Base-by-base conservation (phyloP, 2,888 invertebrate genomes). In the Bellardia pandia region DNA sequence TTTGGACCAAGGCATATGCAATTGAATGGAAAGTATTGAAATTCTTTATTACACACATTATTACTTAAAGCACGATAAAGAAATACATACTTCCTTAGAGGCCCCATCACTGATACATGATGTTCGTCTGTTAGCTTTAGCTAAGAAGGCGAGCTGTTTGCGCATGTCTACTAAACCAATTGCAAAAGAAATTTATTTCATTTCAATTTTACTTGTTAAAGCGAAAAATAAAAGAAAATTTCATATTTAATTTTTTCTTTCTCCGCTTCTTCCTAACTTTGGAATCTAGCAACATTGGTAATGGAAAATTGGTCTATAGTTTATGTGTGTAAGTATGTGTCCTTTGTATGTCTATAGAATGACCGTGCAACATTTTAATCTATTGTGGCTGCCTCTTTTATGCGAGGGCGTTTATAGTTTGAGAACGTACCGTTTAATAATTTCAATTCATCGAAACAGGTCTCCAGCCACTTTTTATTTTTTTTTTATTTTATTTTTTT, bases 161-260 rank as follows among this genome's bases (percentile, higher is more conserved):
- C 81, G 81, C 87, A 82, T 78, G 85, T 77, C 85, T 85, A 64
- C 64, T 33, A 74, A 78, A 56, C 64, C 87, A 85, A 82, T 87
- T 78, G 85, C n/a, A 23, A 78, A 78, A 48, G 9, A 85, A 78
- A 87, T 87, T 85, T 85, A 87, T 87, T 87, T 85, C 78, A 87
- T 87, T 82, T 85, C 78, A 75, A 77, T 81, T 72, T 51, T 75
- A 76, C 56, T 83, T 76, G 75, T 75, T 75, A 64, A 23, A 58
- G 45, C 37, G 23, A 68, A 78, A 77, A 75, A 48, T 40, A 82
- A 71, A 51, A 51, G 11, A 75, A n/a, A 69, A 69, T 84, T 83
- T 64, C 40, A 78, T 74, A 68, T 69, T 74, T 42, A 42, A 64
- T 45, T n/a, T 56, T 77, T 74, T n/a, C 62, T 77, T 74, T 69